Evolutionary conservation across 2,797 vertebrate genomes (phyloP), one percentile per base, ranked within the genome.

Genomic region (Schizopygopsis malacanthus): DNA sequence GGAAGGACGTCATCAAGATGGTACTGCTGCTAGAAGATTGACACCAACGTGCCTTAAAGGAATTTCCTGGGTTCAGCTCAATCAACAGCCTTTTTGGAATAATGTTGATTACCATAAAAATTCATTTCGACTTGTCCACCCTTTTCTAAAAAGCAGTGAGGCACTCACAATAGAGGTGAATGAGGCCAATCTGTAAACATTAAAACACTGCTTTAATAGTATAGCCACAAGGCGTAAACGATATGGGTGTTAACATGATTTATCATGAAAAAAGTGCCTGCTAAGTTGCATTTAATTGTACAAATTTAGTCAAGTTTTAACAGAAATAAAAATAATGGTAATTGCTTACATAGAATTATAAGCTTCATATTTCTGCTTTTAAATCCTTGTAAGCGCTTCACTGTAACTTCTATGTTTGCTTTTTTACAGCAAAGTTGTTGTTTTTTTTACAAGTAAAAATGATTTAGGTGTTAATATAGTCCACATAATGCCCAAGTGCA

Each of bases 1-100:
- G 41, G 73, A 78, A 84, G 65, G 22, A 43, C 20, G 25, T 79
- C 63, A 63, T 79, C 65, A 70, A 43, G 73, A 78, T 56, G 73
- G 1, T 81, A 54, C 43, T 39, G 63, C 45, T 22, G 63, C 28
- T 67, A 50, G 63, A 67, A 52, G 79, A 37, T 16, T 70, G 63
- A 81, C 63, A 81, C 33, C 28, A 7, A 37, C 1, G 2, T 67
- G 45, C 18, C 45, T 52, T 81, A 69, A 69, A 81, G 43, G 45
- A 39, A 81, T 25, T 52, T 69, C 43, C 79, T 37, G 12, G 79
- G 20, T 54, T 54, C 11, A 15, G 63, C 28, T 15, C 45, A 81
- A 50, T 69, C 63, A 81, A 69, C 16, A 67, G 25, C 18, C 39
- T 56, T 39, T 78, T 1, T 50, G 43, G 10, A 20, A 70, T 70